Conservation (phyloP, 2,888 invertebrate species). For the Zaprionus bogoriensis region DNA sequence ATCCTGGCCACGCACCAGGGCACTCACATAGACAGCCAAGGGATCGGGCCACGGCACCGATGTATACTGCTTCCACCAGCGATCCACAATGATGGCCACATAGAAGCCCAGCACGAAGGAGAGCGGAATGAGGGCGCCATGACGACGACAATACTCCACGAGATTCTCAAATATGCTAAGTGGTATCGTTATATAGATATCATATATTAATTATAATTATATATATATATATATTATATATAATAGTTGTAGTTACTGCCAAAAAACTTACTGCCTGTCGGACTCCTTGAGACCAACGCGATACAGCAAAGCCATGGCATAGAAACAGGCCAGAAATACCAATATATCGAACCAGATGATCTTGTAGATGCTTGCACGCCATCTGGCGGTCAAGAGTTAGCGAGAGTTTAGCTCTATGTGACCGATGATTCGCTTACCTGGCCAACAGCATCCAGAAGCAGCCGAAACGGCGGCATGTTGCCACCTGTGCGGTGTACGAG, state of each 20-base stretch:
- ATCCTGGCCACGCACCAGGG: slow-evolving; percentile 91
- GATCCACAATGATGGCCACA: slow-evolving; percentile 93
- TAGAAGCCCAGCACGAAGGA: slow-evolving; percentile 97
- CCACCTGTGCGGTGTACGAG: slow-evolving; percentile 78
- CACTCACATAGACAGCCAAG: slow-evolving; percentile 91
- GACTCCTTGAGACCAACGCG: slow-evolving; percentile 25
- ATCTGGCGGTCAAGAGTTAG: slow-evolving; percentile 84
- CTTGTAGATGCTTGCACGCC: slow-evolving; percentile 97
- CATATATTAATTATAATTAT: too few species aligned
- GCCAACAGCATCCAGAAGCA: slow-evolving; percentile 73
- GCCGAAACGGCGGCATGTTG: slow-evolving; percentile 71
- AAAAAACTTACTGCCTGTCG: slow-evolving; percentile 46
- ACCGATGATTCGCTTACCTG: slow-evolving; percentile 48
- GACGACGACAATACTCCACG: slow-evolving; percentile 91
- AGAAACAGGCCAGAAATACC: slow-evolving; percentile 90
- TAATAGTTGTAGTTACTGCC: too few species aligned
- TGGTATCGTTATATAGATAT: too few species aligned
- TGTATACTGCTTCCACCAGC: slow-evolving; percentile 95
- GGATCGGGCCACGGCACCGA: slow-evolving; percentile 94
- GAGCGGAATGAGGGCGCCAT: slow-evolving; percentile 92
- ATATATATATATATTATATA: too few species aligned
- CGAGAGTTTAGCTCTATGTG: background rate
- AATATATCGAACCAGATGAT: slow-evolving; percentile 94
- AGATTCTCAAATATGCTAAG: slow-evolving; percentile 90
- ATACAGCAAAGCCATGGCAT: slow-evolving; percentile 82